Conservation (phyloP, 2,797 vertebrate species). For the Microctenopoma stevenorrisi region DNA sequence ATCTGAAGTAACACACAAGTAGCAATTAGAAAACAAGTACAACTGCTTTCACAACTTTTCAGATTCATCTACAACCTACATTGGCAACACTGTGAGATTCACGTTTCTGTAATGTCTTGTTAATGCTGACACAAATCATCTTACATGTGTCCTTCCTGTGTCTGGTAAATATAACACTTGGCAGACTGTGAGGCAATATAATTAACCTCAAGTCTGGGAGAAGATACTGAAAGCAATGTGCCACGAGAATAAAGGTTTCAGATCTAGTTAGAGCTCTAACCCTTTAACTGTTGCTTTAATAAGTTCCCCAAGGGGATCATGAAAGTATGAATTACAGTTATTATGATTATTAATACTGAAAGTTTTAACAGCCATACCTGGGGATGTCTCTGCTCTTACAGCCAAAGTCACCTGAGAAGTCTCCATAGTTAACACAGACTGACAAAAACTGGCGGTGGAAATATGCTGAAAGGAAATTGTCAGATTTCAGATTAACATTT, state of each 20-base stretch:
- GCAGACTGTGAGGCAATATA: no score
- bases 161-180: not conserved
- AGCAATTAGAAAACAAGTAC: not conserved
- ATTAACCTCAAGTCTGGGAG: no score
- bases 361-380: slow-evolving; percentile 82
- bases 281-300: no score
- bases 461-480: slow-evolving; percentile 46
- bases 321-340: no score
- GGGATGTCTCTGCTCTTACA: slow-evolving; percentile 86
- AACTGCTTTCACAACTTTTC: not conserved
- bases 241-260: no score
- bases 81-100: not conserved
- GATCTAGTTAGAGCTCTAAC: no score
- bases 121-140: not conserved
- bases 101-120: not conserved
- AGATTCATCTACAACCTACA: not conserved
- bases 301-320: no score
- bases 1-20: not conserved
- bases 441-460: slow-evolving; percentile 7
- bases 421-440: slow-evolving; percentile 83
- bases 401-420: slow-evolving; percentile 86
- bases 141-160: not conserved
- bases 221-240: no score
- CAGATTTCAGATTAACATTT: not conserved
- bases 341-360: no score